phyloP scores from a whole-genome alignment of 2,888 invertebrate genomes.

The Isoperla grammatica region DNA sequence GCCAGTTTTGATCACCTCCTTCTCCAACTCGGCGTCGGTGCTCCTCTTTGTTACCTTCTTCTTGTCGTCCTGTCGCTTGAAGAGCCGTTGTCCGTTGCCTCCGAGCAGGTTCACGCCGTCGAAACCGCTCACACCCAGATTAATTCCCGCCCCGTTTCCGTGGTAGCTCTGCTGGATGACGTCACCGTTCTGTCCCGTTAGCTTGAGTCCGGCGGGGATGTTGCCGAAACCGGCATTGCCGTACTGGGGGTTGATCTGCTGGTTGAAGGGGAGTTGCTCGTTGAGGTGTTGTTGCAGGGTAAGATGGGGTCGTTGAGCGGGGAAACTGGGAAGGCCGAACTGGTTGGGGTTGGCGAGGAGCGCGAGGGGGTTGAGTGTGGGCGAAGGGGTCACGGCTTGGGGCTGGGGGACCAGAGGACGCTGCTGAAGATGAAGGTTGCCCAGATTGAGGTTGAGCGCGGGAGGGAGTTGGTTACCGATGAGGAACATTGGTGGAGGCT shows the following conservation, averaged over 20 bases:
- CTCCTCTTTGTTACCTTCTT: constrained; percentile 33
- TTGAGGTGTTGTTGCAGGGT: constrained; percentile 16
- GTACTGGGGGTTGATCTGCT: not conserved
- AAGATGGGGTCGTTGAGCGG: not conserved
- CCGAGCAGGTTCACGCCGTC: constrained; percentile 10
- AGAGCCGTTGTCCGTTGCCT: constrained; percentile 21
- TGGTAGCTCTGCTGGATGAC: constrained; percentile 6
- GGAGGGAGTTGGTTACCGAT: constrained; percentile 23
- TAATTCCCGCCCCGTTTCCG: constrained; percentile 1
- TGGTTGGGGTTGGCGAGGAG: constrained; percentile 46
- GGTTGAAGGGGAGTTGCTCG: not conserved
- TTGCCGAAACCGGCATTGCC: constrained; percentile 1
- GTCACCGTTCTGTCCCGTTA: constrained; percentile 6
- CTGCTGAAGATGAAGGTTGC: constrained; percentile 12
- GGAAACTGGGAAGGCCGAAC: constrained; percentile 54
- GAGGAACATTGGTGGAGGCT: constrained; percentile 47
- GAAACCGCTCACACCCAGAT: not conserved
- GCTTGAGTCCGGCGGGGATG: not conserved
- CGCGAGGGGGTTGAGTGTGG: constrained; percentile 43
- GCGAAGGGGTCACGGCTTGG: constrained; percentile 7
- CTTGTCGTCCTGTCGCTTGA: constrained; percentile 35
- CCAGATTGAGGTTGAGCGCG: constrained; percentile 10
- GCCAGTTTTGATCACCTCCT: constrained; percentile 45
- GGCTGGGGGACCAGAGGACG: not conserved
- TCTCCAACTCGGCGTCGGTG: constrained; percentile 22